Evolutionary conservation across 2,888 invertebrate genomes (phyloP), one percentile per base, ranked within the genome.

Genomic region (Nemoura dubitans): DNA sequence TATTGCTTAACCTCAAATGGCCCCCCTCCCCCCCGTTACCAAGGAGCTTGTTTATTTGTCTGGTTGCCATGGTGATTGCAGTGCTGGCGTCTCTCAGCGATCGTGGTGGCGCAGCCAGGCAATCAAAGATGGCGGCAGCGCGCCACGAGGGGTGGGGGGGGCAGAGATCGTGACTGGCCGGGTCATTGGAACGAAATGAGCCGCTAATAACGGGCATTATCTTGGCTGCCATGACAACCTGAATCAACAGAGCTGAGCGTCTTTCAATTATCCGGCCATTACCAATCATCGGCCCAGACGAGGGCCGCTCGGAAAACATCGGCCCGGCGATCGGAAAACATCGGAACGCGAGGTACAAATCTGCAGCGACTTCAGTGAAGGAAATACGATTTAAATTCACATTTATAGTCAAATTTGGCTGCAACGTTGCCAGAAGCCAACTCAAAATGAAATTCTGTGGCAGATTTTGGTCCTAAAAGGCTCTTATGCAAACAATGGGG

Each of bases 201-300:
- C 30, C 16, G 28, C 81, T 81, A 81, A 81, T 81, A 81, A 81
- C 81, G 26, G 81, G 30, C 30, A 81, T 81, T 81, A 81, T 27
- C 26, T 30, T 6, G n/a, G 29, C 7, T 81, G 29, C 10, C 28
- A 81, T 29, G 81, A 81, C 29, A 27, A n/a, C 29, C 26, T 28
- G 81, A 81, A 81, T 81, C 26, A 81, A 81, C 81, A 81, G 27
- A 81, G 59, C 59, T 59, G 59, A 81, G 16, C 81, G 28, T 81
- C 81, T 28, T 81, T 81, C 81, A 81, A 81, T 81, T 81, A 81
- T 21, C 59, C 21, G 21, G 59, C 59, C 59, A 59, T 59, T 59
- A 59, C 59, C 59, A 59, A 59, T 59, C 59, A 59, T 59, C 59
- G 59, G 59, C 10, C 2, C 16, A 1, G 59, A 7, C 21, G 21